Percentiles rank a stretch among this genome's conserved stretches.
These are phyloP conservation scores for Natrix natrix DNA, from an alignment of 2,797 vertebrate genomes.

Conservation along the genomic window DNA sequence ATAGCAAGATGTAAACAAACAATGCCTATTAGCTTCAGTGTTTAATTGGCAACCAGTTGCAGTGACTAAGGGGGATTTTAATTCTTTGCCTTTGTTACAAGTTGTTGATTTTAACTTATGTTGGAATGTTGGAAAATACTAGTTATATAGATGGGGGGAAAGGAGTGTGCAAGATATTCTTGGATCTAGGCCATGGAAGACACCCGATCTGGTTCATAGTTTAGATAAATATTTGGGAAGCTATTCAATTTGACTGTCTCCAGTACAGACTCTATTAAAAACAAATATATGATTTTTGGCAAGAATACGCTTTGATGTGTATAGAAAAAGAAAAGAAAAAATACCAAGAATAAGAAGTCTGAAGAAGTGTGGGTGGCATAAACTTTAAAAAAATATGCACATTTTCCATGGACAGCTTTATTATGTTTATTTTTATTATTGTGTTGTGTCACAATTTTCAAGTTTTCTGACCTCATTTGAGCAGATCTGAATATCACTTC, in stretches of 20 bases:
- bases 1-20: neutral
- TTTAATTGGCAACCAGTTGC: slow-evolving; percentile 58
- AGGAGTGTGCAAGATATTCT: neutral
- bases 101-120: slow-evolving; percentile 39
- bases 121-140: slow-evolving; percentile 10
- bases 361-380: slow-evolving; percentile 32
- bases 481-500: slow-evolving; percentile 9
- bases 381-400: slow-evolving; percentile 32
- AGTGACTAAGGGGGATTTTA: slow-evolving; percentile 33
- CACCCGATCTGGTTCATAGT: slow-evolving; percentile 37
- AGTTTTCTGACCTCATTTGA: slow-evolving; percentile 30
- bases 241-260: slow-evolving; percentile 41
- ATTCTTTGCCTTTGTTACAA: slow-evolving; percentile 38
- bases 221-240: slow-evolving; percentile 47
- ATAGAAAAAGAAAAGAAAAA: slow-evolving; percentile 9
- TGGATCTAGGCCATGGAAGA: slow-evolving; percentile 33
- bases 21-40: slow-evolving; percentile 37
- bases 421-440: slow-evolving; percentile 22
- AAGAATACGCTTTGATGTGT: slow-evolving; percentile 28
- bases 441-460: slow-evolving; percentile 24
- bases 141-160: neutral
- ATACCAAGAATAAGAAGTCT: slow-evolving; percentile 27
- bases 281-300: slow-evolving; percentile 19
- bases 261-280: slow-evolving; percentile 33
- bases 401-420: slow-evolving; percentile 11